Evolutionary conservation across 2,113 vertebrate genomes (phyloP).

Genomic region (Mirounga angustirostris): DNA sequence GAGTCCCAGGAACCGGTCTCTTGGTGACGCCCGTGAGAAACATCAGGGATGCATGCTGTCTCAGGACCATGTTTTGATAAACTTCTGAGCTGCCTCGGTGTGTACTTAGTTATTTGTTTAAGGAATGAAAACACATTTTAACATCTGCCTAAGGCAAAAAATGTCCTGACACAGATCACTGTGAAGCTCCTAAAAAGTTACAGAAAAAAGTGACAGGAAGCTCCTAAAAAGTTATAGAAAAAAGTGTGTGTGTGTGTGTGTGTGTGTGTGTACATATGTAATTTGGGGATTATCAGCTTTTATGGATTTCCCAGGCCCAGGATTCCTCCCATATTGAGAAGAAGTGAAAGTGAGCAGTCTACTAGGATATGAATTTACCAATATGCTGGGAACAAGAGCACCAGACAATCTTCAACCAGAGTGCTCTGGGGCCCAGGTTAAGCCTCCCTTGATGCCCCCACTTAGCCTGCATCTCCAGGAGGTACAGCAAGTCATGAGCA

Average conservation of each 20-base stretch:
- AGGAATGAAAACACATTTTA: slow-evolving; percentile 44
- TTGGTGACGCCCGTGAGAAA: background rate
- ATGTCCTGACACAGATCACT: background rate
- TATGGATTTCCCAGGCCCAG: background rate
- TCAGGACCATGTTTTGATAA: background rate
- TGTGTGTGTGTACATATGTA: background rate
- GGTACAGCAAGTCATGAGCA: background rate
- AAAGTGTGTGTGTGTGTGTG: background rate
- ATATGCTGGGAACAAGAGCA: background rate
- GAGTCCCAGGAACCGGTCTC: background rate
- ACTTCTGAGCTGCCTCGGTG: background rate
- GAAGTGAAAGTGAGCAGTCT: background rate
- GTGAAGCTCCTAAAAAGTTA: slow-evolving; percentile 38
- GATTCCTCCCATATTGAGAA: background rate
- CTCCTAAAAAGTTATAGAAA: too few relatives aligned
- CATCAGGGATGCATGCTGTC: background rate
- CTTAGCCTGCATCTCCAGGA: background rate
- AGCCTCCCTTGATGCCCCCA: background rate
- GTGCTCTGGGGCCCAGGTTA: background rate
- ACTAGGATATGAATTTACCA: background rate
- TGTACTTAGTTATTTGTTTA: slow-evolving; percentile 32
- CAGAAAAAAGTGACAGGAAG: background rate
- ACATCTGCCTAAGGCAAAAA: slow-evolving; percentile 16
- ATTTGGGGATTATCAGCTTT: background rate
- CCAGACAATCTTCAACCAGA: background rate